These are phyloP conservation scores for Glaucomys volans DNA, from an alignment of 2,113 vertebrate genomes.

Conservation along the genomic window DNA sequence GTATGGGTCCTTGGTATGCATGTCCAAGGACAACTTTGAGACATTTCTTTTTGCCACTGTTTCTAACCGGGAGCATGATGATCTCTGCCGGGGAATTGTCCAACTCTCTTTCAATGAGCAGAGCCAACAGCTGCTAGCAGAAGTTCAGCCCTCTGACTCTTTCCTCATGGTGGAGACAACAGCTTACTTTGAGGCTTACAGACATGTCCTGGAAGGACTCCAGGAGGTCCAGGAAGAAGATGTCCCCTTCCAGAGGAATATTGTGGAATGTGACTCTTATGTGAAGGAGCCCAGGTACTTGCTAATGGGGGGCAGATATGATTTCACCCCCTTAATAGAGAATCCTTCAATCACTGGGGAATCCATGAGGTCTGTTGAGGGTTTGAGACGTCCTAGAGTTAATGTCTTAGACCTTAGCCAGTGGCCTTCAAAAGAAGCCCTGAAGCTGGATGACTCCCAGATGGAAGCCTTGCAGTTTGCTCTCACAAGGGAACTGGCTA, in stretches of 20 bases:
- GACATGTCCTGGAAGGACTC: constrained; percentile 94
- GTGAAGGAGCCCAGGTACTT: constrained; percentile 91
- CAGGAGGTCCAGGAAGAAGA: constrained; percentile 90
- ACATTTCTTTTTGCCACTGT: constrained; percentile 95
- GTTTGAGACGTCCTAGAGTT: constrained; percentile 77
- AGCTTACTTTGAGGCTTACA: constrained; percentile 97
- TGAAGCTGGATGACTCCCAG: constrained; percentile 95
- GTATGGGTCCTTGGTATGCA: constrained; percentile 95
- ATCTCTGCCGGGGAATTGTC: constrained; percentile 88
- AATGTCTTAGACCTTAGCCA: constrained; percentile 84
- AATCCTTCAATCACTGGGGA: constrained; percentile 35
- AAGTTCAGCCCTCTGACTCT: constrained; percentile 87
- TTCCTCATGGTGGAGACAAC: constrained; percentile 97
- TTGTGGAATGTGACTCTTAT: constrained; percentile 91
- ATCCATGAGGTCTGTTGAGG: background rate
- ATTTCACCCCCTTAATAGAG: constrained; percentile 87
- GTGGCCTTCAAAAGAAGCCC: constrained; percentile 91
- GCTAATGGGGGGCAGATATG: constrained; percentile 80
- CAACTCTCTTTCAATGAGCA: constrained; percentile 91
- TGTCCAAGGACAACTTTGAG: constrained; percentile 95
- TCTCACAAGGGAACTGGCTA: constrained; percentile 96
- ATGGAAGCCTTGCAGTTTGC: constrained; percentile 92
- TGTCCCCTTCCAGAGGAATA: constrained; percentile 96
- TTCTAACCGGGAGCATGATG: constrained; percentile 88
- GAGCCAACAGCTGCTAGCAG: constrained; percentile 88